Evolutionary conservation across 2,888 invertebrate species (phyloP).

Genomic region (Theretra japonica): DNA sequence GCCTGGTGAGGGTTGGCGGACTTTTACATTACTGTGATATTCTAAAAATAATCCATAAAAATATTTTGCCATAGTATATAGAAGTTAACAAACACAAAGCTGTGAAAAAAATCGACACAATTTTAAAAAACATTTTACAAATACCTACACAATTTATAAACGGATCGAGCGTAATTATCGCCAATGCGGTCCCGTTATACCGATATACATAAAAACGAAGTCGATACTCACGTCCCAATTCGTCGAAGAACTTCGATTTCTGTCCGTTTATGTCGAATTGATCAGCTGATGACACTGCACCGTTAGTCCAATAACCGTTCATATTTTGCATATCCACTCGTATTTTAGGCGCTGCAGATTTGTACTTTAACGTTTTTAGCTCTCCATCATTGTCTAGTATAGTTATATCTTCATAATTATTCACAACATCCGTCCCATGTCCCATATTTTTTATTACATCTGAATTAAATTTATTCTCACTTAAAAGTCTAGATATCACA

Average conservation of each 20-base stretch:
- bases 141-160: neutral
- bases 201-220: neutral
- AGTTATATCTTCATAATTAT: slow-evolving; percentile 73
- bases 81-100: too few species aligned
- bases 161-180: neutral
- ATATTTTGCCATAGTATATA: too few species aligned
- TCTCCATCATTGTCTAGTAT: slow-evolving; percentile 67
- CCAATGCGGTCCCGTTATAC: neutral
- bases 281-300: slow-evolving; percentile 10
- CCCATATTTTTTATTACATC: slow-evolving; percentile 59
- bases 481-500: slow-evolving; percentile 54
- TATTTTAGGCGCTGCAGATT: slow-evolving; percentile 58
- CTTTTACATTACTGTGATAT: too few species aligned
- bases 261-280: slow-evolving; percentile 39
- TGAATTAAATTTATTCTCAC: slow-evolving; percentile 58
- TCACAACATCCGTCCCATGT: slow-evolving; percentile 56
- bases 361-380: slow-evolving; percentile 70
- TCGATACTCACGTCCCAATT: slow-evolving; percentile 87
- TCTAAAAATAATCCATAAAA: too few species aligned
- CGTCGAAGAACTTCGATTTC: slow-evolving; percentile 88
- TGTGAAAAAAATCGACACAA: too few species aligned
- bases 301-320: slow-evolving; percentile 19
- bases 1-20: too few species aligned
- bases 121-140: neutral
- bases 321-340: slow-evolving; percentile 33